A percentile compares a stretch with the other conserved stretches of the same genome.
phyloP scores from a whole-genome alignment of 2,797 vertebrate species.

The Phylloscopus collybita region DNA sequence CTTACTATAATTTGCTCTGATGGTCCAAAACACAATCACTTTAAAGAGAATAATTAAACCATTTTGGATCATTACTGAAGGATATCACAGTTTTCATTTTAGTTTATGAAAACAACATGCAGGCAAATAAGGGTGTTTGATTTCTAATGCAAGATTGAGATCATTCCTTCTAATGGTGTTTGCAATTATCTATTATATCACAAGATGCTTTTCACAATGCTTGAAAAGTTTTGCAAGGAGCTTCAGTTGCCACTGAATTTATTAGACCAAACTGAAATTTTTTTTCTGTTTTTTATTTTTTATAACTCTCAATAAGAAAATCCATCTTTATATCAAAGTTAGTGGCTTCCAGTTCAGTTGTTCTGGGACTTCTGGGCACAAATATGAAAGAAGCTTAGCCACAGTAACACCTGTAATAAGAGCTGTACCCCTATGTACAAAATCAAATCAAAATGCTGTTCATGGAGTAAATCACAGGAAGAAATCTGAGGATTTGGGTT shows the following conservation, averaged over 20 bases:
- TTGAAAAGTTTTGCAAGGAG: background rate
- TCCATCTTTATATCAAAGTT: background rate
- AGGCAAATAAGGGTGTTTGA: background rate
- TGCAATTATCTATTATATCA: background rate
- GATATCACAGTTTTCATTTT: slow-evolving; percentile 28
- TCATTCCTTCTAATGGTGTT: slow-evolving; percentile 9
- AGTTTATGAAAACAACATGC: background rate
- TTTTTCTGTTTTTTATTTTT: background rate
- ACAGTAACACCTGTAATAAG: background rate
- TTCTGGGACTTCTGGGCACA: background rate
- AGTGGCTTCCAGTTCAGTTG: background rate
- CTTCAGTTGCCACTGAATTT: background rate
- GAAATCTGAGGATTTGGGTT: background rate
- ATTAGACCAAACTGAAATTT: background rate
- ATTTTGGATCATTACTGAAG: slow-evolving; percentile 45
- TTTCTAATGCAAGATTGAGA: slow-evolving; percentile 8
- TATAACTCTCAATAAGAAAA: background rate
- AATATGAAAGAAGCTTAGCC: background rate
- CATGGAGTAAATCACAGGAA: background rate
- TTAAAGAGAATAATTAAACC: slow-evolving; percentile 6
- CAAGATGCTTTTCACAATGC: background rate
- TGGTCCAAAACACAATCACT: background rate
- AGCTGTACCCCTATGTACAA: background rate
- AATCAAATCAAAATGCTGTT: background rate
- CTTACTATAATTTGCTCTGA: background rate